Conservation (phyloP, 2,888 invertebrate species). For the Scaptomyza tumidula region DNA sequence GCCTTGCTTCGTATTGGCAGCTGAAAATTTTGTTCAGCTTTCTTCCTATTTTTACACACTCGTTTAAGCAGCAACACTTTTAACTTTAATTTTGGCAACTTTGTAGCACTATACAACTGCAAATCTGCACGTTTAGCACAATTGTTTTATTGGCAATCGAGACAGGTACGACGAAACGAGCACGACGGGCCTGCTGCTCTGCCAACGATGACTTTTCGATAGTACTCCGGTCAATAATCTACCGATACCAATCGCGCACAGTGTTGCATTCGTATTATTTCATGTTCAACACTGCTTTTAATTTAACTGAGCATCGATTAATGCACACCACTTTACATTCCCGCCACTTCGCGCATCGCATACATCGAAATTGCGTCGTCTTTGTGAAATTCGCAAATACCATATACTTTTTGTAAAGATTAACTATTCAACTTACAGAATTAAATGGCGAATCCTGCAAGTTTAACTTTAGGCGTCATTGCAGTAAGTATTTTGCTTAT, state of each 20-base stretch:
- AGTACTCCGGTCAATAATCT: slow-evolving; percentile 29
- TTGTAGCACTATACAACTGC: slow-evolving; percentile 1
- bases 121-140: slow-evolving; percentile 6
- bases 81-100: background rate
- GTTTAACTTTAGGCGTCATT: slow-evolving; percentile 79
- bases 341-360: slow-evolving; percentile 57
- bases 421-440: background rate
- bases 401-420: background rate
- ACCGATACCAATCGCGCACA: slow-evolving; percentile 14
- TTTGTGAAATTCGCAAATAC: slow-evolving; percentile 44
- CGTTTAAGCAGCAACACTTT: slow-evolving; percentile 5
- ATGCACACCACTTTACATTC: slow-evolving; percentile 23
- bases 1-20: slow-evolving; percentile 68
- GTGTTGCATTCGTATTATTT: slow-evolving; percentile 8
- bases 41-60: slow-evolving; percentile 30
- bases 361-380: background rate
- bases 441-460: slow-evolving; percentile 72
- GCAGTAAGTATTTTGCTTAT: slow-evolving; percentile 65
- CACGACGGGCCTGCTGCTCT: slow-evolving; percentile 46
- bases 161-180: slow-evolving; percentile 38
- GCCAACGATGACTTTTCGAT: slow-evolving; percentile 53
- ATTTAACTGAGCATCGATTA: slow-evolving; percentile 15
- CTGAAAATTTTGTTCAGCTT: slow-evolving; percentile 57
- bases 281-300: background rate
- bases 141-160: slow-evolving; percentile 24